Evolutionary conservation across 2,113 vertebrate species (phyloP), one percentile per base, ranked within the genome.

Genomic region (Epinephelus moara): DNA sequence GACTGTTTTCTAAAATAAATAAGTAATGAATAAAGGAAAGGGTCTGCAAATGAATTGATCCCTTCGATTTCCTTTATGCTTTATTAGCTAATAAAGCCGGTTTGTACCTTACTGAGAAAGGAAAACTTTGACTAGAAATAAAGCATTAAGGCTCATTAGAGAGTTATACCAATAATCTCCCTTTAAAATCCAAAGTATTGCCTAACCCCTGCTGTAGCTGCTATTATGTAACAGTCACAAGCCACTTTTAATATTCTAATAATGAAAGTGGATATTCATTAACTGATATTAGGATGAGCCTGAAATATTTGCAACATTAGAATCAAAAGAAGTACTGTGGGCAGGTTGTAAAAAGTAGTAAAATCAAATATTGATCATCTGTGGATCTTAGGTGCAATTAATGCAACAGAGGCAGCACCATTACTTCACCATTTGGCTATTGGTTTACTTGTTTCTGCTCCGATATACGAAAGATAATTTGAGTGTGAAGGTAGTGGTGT

Each of bases 161-260:
- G 55, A 21, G 3, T n/a, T 40, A 52, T 77, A 69, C 30, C 56
- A 33, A 2, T 80, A 37, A 60, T 70, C 33, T 60, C 4, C 4
- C 5, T 42, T 69, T 68, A 70, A 27, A 80, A 82, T 49, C 66
- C 17, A 52, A 30, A 56, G 18, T 49, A 33, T 7, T 67, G 23
- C 27, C 52, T 19, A 73, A 69, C 33, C 47, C 21, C 30, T 49
- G 40, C 19, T 68, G 23, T 30, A 19, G 42, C 50, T 63, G 17
- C 17, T 62, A 57, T 69, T 7, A 72, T 62, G 12, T n/a, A 50
- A 57, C 25, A 40, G 25, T 15, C 27, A 68, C 18, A 59, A 53
- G 47, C 25, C 33, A 70, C 17, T 68, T 63, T 66, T 62, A 19
- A 67, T 3, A 17, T 67, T 40, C 17, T 71, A 66, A 72, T 27